Base-by-base conservation (phyloP, 2,888 invertebrate genomes). In the Calephelis perditalis region DNA sequence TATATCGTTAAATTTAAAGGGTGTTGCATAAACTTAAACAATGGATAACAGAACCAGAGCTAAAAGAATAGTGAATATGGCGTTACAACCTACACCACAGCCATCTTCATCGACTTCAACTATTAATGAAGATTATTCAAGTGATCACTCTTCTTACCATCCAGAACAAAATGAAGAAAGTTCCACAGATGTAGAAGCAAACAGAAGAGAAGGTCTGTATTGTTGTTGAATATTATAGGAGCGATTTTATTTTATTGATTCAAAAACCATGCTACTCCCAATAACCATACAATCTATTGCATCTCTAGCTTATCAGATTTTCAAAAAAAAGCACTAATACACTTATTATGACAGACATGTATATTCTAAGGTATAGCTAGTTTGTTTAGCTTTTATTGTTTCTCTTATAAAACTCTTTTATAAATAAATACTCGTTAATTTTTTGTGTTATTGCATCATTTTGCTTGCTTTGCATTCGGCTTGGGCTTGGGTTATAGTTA, bases 151-250 rank as follows among this genome's bases (percentile, higher is more conserved):
- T 65, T 62, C 61, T 62, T 63, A 62, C 57, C 62, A 63, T 63
- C 65, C 65, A 63, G 65, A 62, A 57, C 62, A 65, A 65, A 65
- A 63, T 65, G 43, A 15, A 61, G 65, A 65, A 62, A 65, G 43
- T 64, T 62, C 59, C 59, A 61, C 62, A 61, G 62, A 63, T 55
- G 47, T 65, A 62, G 59, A 65, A 62, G 49, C 58, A 58, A 64
- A 47, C 54, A 43, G 43, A 43, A 43, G 43, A 43, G 62, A 61
- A 62, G 62, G 62, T 65, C 44, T 65, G 64, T 65, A 65, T 56
- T 57, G 54, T 37, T 37, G 56, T n/a, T 37, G 43, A 43, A 43
- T 56, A 56, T 56, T 36, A 56, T 37, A 56, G 56, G 56, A 43
- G 43, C 43, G 43, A 43, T 43, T 43, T 43, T 43, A 43, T 43